phyloP scores from a whole-genome alignment of 92 coral and sea anemone genomes.

The Zoanthus solanderi region DNA sequence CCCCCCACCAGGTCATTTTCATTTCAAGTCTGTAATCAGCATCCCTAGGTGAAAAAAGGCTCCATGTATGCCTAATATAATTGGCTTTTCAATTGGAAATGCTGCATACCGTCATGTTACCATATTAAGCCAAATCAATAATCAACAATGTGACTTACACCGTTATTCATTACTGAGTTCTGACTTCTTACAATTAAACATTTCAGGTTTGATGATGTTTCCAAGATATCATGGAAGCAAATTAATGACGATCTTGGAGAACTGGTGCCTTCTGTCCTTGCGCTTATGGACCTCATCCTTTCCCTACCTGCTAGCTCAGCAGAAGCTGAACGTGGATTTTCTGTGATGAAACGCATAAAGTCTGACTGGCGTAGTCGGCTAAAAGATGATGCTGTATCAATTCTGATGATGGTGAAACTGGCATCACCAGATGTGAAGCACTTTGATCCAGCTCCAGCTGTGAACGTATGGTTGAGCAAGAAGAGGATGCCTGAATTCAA shows the following conservation, averaged over 20 bases:
- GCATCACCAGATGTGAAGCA: constrained; percentile 18
- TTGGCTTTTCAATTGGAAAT: not conserved
- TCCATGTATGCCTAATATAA: not conserved
- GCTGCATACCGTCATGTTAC: not conserved
- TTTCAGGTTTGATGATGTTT: no score
- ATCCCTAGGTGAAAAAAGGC: not conserved
- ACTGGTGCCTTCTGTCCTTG: not conserved
- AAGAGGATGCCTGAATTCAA: not conserved
- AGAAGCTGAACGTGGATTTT: constrained; percentile 2
- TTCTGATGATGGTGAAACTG: not conserved
- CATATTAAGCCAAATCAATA: not conserved
- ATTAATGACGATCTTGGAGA: no score
- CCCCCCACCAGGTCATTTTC: not conserved
- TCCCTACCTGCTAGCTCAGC: not conserved
- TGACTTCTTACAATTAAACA: no score
- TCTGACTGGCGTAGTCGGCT: constrained; percentile 6
- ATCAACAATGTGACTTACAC: no score
- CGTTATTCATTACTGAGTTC: no score
- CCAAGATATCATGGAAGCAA: no score
- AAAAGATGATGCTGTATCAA: constrained; percentile 11
- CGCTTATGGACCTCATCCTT: no score
- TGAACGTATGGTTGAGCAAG: not conserved
- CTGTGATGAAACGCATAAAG: not conserved
- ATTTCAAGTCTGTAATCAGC: not conserved
- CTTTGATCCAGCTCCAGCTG: constrained; percentile 9